A percentile compares a stretch with the other conserved stretches of the same genome.
These are phyloP conservation scores for Hemibagrus guttatus DNA, from an alignment of 2,797 vertebrate genomes.

Conservation along the genomic window DNA sequence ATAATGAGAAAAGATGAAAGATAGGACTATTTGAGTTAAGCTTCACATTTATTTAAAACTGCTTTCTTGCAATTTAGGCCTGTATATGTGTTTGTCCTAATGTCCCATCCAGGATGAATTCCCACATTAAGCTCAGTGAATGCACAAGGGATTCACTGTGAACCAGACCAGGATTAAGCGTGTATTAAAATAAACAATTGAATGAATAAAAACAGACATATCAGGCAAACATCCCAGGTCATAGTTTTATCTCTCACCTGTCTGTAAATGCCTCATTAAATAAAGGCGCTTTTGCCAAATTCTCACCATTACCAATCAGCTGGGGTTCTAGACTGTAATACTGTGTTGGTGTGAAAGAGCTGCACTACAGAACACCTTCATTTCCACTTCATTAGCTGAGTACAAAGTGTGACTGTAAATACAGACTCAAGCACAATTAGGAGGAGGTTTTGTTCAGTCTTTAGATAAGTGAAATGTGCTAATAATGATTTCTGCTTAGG, in stretches of 20 bases:
- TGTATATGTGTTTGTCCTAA: background rate
- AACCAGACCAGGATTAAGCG: background rate
- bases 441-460: conserved; percentile 18
- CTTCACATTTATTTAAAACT: background rate
- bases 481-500: conserved; percentile 59
- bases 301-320: conserved; percentile 52
- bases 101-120: background rate
- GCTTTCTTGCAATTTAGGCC: background rate
- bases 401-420: conserved; percentile 19
- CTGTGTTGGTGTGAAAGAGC: conserved; percentile 32
- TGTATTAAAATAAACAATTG: background rate
- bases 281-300: conserved; percentile 39
- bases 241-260: conserved; percentile 35
- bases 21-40: background rate
- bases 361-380: conserved; percentile 15
- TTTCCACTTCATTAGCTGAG: conserved; percentile 19
- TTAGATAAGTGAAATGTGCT: conserved; percentile 33
- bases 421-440: background rate
- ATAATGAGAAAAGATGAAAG: too few species aligned
- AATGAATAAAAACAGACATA: conserved; percentile 1
- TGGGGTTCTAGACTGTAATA: conserved; percentile 40
- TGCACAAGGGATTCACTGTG: background rate
- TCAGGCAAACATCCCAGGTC: background rate
- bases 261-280: conserved; percentile 57
- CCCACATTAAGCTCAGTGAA: background rate